Evolutionary conservation across 2,113 vertebrate genomes (phyloP).

Genomic region (Podiceps cristatus): DNA sequence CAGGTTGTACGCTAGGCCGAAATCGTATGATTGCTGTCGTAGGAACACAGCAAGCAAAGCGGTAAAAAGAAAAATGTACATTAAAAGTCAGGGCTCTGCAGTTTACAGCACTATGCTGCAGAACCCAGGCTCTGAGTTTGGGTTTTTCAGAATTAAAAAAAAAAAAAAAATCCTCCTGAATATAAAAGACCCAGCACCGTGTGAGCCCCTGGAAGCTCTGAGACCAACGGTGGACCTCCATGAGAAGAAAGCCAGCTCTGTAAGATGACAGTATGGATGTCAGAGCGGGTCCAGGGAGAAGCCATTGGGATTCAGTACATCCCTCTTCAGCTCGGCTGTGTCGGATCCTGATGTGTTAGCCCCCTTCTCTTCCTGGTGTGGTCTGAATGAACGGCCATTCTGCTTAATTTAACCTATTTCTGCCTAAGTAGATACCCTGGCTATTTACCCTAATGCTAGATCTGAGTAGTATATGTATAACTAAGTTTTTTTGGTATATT

Average conservation of each 20-base stretch:
- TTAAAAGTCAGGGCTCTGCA: neutral
- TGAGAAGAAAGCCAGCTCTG: neutral
- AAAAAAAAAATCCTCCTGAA: neutral
- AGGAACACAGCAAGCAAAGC: neutral
- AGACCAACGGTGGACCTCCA: neutral
- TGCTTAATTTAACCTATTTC: conserved; percentile 40
- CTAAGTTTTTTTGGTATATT: neutral
- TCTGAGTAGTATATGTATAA: neutral
- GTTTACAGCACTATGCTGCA: accelerated
- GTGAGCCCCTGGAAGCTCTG: neutral
- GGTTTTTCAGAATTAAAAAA: neutral
- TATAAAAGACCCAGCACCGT: neutral
- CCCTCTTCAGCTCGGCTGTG: neutral
- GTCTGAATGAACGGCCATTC: conserved; percentile 30
- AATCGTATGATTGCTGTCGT: neutral
- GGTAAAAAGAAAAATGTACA: neutral
- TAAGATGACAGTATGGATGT: neutral
- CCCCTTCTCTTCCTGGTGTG: conserved; percentile 30
- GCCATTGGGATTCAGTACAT: neutral
- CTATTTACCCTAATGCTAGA: neutral
- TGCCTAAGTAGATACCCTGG: neutral
- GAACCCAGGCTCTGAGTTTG: neutral
- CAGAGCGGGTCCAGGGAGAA: neutral
- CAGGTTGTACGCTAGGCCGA: neutral
- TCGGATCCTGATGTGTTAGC: neutral